phyloP scores from a whole-genome alignment of 2,113 vertebrate species.

The Myanophis thanlyinensis region DNA sequence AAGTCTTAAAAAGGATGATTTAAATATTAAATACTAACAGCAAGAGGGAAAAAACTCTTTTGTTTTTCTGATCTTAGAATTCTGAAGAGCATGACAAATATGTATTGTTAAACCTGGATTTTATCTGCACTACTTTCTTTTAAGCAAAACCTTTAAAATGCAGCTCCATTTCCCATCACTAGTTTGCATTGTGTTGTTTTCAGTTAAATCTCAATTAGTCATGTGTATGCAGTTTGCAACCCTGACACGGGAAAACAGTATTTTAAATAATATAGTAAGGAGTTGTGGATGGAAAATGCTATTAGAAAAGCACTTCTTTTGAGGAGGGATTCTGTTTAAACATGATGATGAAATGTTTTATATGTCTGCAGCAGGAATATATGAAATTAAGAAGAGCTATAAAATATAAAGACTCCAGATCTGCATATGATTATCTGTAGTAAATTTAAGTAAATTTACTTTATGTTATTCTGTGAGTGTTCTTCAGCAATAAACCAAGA shows the following conservation, averaged over 20 bases:
- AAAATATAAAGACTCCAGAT: constrained; percentile 60
- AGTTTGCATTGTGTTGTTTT: constrained; percentile 22
- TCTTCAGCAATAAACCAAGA: constrained; percentile 49
- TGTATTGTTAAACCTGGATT: constrained; percentile 41
- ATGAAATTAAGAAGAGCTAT: constrained; percentile 59
- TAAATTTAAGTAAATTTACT: constrained; percentile 62
- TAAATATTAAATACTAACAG: constrained; percentile 39
- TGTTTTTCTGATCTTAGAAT: constrained; percentile 37
- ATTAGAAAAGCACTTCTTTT: constrained; percentile 19
- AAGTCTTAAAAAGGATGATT: constrained; percentile 35
- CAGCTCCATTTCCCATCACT: neutral
- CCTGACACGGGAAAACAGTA: constrained; percentile 20
- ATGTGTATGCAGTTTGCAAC: constrained; percentile 34
- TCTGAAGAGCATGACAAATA: constrained; percentile 41
- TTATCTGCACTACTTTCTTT: constrained; percentile 36
- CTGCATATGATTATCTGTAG: constrained; percentile 55
- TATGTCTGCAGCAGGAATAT: constrained; percentile 47
- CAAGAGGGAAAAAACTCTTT: constrained; percentile 10
- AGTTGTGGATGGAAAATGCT: constrained; percentile 27
- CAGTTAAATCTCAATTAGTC: constrained; percentile 38
- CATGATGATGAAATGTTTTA: constrained; percentile 56
- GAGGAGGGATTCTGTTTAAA: constrained; percentile 10
- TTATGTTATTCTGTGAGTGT: constrained; percentile 38
- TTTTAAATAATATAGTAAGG: constrained; percentile 33
- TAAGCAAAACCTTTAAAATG: constrained; percentile 47